A percentile compares a stretch with the other conserved stretches of the same genome.
Evolutionary conservation across 2,888 invertebrate genomes (phyloP).

Genomic region (Drosophila siamana): DNA sequence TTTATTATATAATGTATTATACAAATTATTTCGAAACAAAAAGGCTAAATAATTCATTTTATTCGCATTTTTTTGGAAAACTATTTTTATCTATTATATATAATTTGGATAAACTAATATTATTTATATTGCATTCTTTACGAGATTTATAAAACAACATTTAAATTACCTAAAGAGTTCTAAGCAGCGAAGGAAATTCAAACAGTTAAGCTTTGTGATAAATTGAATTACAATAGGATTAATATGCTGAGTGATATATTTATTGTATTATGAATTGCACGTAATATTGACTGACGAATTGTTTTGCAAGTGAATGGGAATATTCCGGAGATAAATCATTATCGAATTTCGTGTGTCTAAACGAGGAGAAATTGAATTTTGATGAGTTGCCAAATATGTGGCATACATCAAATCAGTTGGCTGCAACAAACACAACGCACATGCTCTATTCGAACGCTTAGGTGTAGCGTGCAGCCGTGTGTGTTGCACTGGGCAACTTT

Average conservation of each 20-base stretch:
- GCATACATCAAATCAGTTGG: slow-evolving; percentile 41
- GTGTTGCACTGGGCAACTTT: slow-evolving; percentile 28
- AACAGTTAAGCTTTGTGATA: too few species aligned
- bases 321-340: slow-evolving; percentile 25
- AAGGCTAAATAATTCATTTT: too few species aligned
- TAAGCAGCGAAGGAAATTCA: too few species aligned
- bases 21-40: too few species aligned
- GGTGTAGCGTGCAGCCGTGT: slow-evolving; percentile 46
- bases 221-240: not conserved
- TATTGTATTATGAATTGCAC: slow-evolving; percentile 17
- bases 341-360: slow-evolving; percentile 25
- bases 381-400: slow-evolving; percentile 47
- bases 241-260: not conserved
- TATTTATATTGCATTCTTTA: too few species aligned
- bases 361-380: slow-evolving; percentile 34
- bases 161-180: too few species aligned
- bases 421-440: not conserved
- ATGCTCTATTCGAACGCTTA: slow-evolving; percentile 47
- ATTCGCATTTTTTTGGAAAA: too few species aligned
- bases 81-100: too few species aligned
- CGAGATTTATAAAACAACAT: too few species aligned
- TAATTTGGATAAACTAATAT: too few species aligned
- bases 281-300: slow-evolving; percentile 23
- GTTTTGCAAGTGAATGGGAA: slow-evolving; percentile 1
- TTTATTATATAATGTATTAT: too few species aligned